Evolutionary conservation across 2,888 invertebrate species (phyloP).

Genomic region (Megastigmus dorsalis): DNA sequence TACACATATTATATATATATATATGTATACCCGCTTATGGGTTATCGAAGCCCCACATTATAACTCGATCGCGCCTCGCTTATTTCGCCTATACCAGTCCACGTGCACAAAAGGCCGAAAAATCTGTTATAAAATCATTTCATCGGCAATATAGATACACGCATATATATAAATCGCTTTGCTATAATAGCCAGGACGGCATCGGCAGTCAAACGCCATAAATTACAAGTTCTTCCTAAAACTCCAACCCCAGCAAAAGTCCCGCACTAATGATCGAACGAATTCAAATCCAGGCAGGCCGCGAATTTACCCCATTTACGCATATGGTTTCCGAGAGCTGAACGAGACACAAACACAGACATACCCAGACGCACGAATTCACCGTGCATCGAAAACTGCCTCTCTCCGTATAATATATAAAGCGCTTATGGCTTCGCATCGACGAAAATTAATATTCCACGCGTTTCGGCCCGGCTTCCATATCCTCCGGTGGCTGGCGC

Average conservation of each 20-base stretch:
- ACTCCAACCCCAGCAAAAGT: too few species aligned
- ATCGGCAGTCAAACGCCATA: background rate
- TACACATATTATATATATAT: too few species aligned
- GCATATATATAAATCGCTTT: slow-evolving; percentile 4
- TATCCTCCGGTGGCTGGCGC: too few species aligned
- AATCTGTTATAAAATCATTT: slow-evolving; percentile 25
- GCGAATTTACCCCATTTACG: slow-evolving; percentile 65
- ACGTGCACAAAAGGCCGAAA: slow-evolving; percentile 9
- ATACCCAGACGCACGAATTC: too few species aligned
- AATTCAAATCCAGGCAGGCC: slow-evolving; percentile 61
- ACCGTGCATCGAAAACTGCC: too few species aligned
- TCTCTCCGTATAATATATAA: too few species aligned
- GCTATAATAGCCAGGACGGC: too few species aligned
- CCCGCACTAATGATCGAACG: slow-evolving; percentile 52
- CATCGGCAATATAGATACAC: too few species aligned
- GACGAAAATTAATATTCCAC: slow-evolving; percentile 57
- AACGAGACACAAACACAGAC: too few species aligned
- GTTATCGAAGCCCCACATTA: too few species aligned
- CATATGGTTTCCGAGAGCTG: slow-evolving; percentile 64
- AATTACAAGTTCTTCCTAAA: background rate
- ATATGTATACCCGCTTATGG: too few species aligned
- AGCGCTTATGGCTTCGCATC: slow-evolving; percentile 20
- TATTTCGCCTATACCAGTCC: background rate
- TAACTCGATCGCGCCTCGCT: too few species aligned
- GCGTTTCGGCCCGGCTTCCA: slow-evolving; percentile 26